Evolutionary conservation across 1,140 invertebrate species (phyloP).

Genomic region (Bombyx mandarina): DNA sequence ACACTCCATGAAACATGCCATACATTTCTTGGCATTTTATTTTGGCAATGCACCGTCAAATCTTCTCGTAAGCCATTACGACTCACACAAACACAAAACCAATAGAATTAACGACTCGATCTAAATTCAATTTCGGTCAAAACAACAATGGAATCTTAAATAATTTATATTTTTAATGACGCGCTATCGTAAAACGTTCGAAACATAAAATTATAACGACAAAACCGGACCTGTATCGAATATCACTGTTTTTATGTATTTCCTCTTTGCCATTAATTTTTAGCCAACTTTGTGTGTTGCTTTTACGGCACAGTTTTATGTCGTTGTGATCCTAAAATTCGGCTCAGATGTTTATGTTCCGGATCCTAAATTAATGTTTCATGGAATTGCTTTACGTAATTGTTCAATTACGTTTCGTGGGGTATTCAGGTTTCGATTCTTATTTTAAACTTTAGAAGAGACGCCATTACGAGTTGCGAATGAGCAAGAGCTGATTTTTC

Average conservation of each 20-base stretch:
- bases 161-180: conserved; percentile 8
- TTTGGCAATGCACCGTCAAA: too few species aligned
- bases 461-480: too few species aligned
- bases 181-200: conserved; percentile 3
- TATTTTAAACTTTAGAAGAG: too few species aligned
- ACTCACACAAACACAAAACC: too few species aligned
- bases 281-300: conserved; percentile 22
- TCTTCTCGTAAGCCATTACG: too few species aligned
- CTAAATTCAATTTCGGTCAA: not conserved
- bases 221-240: conserved; percentile 9
- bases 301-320: conserved; percentile 29
- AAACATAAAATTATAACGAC: conserved; percentile 8
- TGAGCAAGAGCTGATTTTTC: too few species aligned
- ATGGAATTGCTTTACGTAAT: conserved; percentile 12
- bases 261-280: conserved; percentile 24
- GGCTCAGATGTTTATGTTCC: conserved; percentile 19
- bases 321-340: conserved; percentile 16
- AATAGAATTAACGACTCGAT: too few species aligned
- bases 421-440: too few species aligned
- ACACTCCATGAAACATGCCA: too few species aligned
- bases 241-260: conserved; percentile 17
- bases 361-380: conserved; percentile 16
- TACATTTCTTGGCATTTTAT: too few species aligned
- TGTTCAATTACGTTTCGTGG: not conserved
- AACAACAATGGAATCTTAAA: not conserved